Conservation (phyloP, 53 echinoderm and acorn worm species). For the Henricia sp. region DNA sequence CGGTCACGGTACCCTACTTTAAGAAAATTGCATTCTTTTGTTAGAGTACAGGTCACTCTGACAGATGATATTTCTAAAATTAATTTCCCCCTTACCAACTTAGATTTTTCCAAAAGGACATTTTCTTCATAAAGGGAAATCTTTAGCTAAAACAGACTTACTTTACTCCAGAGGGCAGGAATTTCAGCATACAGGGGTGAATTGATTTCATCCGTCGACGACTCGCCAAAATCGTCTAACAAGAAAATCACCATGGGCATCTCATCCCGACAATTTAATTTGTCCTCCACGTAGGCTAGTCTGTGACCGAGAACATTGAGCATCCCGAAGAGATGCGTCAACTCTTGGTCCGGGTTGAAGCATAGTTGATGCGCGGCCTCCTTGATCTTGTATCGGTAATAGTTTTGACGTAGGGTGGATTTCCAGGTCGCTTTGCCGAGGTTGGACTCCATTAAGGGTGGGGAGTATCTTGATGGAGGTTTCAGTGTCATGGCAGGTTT, state of each 20-base stretch:
- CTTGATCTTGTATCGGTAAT: constrained; percentile 39
- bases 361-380: neutral
- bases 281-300: constrained; percentile 54
- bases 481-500: neutral
- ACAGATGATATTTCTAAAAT: too few species aligned
- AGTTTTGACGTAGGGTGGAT: neutral
- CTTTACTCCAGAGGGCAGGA: constrained; percentile 22
- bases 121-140: too few species aligned
- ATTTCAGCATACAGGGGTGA: neutral
- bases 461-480: neutral
- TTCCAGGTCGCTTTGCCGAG: neutral
- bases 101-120: neutral
- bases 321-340: constrained; percentile 23
- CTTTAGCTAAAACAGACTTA: constrained; percentile 12
- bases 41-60: too few species aligned
- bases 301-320: constrained; percentile 42
- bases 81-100: too few species aligned
- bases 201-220: constrained; percentile 51
- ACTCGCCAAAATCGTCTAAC: constrained; percentile 62
- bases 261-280: constrained; percentile 52
- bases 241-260: constrained; percentile 36
- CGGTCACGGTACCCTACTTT: too few species aligned
- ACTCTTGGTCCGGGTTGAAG: neutral
- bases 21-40: too few species aligned
- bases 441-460: neutral